Evolutionary conservation across 2,797 vertebrate species (phyloP).

Genomic region (Labeo calbasu): DNA sequence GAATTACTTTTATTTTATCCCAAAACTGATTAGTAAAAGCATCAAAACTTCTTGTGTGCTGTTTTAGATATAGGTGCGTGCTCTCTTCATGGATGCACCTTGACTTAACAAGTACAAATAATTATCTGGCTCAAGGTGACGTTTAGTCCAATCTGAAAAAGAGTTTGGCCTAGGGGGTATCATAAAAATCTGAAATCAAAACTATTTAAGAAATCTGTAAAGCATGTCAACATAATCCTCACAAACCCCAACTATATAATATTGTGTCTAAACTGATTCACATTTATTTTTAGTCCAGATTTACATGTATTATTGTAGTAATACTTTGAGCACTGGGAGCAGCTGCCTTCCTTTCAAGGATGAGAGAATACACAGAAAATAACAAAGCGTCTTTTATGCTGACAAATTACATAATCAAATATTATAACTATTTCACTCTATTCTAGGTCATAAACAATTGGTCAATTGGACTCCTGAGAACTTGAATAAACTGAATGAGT

Average conservation of each 20-base stretch:
- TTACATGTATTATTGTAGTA: neutral
- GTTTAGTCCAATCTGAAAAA: neutral
- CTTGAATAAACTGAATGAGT: constrained; percentile 1
- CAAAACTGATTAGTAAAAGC: neutral
- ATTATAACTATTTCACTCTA: neutral
- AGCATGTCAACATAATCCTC: neutral
- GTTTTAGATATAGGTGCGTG: neutral
- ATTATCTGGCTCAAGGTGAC: neutral
- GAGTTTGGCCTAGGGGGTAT: neutral
- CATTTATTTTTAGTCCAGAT: neutral
- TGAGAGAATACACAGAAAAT: neutral
- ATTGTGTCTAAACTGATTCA: neutral
- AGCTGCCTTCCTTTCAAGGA: neutral
- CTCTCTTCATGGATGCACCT: neutral
- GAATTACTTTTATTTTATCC: neutral
- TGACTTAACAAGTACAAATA: neutral
- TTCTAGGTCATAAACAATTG: constrained; percentile 14
- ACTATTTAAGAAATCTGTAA: neutral
- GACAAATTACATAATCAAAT: neutral
- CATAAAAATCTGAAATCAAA: neutral
- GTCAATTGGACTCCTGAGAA: neutral
- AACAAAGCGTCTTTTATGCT: constrained; percentile 14
- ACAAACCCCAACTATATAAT: neutral
- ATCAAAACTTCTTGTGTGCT: neutral
- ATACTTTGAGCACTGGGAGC: neutral